Evolutionary conservation across 2,888 invertebrate genomes (phyloP).

Genomic region (Xestia sexstrigata): DNA sequence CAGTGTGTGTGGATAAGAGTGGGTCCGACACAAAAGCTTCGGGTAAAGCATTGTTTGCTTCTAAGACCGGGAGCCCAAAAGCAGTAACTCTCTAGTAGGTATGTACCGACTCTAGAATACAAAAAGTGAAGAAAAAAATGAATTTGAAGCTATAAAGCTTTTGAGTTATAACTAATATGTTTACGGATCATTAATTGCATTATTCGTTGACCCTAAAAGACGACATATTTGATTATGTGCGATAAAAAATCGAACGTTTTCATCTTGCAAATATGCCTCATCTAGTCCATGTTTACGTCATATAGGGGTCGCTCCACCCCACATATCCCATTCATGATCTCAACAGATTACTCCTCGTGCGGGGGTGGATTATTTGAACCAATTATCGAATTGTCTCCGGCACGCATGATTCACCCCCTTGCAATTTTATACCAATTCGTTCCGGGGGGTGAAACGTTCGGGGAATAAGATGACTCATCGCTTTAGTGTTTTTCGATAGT

Average conservation of each 20-base stretch:
- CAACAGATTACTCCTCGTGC: constrained; percentile 54
- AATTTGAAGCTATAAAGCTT: background rate
- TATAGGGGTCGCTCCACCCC: constrained; percentile 59
- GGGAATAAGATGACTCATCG: constrained; percentile 70
- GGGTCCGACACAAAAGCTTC: background rate
- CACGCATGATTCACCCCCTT: constrained; percentile 72
- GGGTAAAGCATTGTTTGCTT: constrained; percentile 1
- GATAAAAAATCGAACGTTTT: background rate
- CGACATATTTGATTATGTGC: background rate
- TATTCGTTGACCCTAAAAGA: background rate
- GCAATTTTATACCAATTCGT: constrained; percentile 72
- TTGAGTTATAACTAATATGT: background rate
- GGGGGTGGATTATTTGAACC: constrained; percentile 73
- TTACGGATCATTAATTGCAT: background rate
- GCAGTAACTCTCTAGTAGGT: background rate
- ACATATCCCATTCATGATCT: constrained; percentile 69
- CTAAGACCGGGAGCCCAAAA: background rate
- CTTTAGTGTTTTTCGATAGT: constrained; percentile 63
- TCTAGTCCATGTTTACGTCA: constrained; percentile 53
- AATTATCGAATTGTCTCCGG: constrained; percentile 76
- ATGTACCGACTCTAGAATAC: background rate
- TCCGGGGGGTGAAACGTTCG: constrained; percentile 33
- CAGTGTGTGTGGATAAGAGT: constrained; percentile 9
- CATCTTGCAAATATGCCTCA: constrained; percentile 17
- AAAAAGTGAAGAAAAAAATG: background rate